Evolutionary conservation across 2,888 invertebrate species (phyloP).

Genomic region (Dendrolimus houi): DNA sequence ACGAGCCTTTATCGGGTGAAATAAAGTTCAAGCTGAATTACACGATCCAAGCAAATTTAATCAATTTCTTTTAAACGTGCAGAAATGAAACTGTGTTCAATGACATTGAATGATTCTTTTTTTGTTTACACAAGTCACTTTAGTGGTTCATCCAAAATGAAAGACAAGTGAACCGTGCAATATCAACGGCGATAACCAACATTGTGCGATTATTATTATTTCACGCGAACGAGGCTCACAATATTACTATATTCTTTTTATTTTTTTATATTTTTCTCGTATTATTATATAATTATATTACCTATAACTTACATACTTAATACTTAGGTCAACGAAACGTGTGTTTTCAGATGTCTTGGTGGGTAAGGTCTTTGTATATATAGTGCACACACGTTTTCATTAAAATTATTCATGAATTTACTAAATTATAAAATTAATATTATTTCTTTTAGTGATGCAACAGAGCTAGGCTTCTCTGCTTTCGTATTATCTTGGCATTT

Average conservation of each 20-base stretch:
- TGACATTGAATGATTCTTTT: no score
- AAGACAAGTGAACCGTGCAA: slow-evolving; percentile 20
- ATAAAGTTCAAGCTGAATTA: slow-evolving; percentile 17
- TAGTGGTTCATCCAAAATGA: no score
- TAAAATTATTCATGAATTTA: slow-evolving; percentile 10
- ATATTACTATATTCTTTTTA: slow-evolving; percentile 40
- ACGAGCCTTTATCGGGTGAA: slow-evolving; percentile 58
- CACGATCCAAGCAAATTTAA: no score
- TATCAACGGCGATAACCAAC: slow-evolving; percentile 20
- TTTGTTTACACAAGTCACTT: no score
- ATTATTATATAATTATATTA: slow-evolving; percentile 56
- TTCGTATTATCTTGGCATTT: no score
- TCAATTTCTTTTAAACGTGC: no score
- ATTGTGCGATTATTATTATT: slow-evolving; percentile 36
- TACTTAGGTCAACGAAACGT: slow-evolving; percentile 70
- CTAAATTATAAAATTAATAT: no score
- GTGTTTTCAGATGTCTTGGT: slow-evolving; percentile 70
- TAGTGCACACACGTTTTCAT: slow-evolving; percentile 46
- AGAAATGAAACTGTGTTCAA: no score
- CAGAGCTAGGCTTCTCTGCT: no score
- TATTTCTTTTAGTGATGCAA: no score
- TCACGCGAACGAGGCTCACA: slow-evolving; percentile 58
- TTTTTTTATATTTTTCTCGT: slow-evolving; percentile 45
- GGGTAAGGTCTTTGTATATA: slow-evolving; percentile 64
- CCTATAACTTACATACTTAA: slow-evolving; percentile 71